Conservation (phyloP, 2,888 invertebrate species). For the Thecocarcelia acutangulata region DNA sequence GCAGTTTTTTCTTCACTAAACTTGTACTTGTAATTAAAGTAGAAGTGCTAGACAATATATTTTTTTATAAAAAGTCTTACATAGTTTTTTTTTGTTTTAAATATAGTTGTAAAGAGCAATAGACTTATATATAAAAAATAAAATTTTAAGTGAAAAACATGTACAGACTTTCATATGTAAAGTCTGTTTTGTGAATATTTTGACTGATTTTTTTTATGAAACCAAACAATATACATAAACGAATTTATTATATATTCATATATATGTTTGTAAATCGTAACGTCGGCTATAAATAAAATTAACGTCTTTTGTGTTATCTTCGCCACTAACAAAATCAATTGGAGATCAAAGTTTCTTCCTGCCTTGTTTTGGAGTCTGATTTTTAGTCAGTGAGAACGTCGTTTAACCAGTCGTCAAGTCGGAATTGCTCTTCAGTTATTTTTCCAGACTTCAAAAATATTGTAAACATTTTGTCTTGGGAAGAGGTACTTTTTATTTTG, state of each 20-base stretch:
- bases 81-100: conserved; percentile 12
- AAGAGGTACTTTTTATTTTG: conserved; percentile 4
- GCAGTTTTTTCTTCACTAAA: conserved; percentile 31
- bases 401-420: conserved; percentile 19
- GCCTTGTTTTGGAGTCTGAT: background rate
- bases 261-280: conserved; percentile 58
- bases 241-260: conserved; percentile 37
- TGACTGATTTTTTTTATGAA: conserved; percentile 5
- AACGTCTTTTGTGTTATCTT: conserved; percentile 44
- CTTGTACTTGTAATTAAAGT: conserved; percentile 2
- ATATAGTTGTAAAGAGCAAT: no score
- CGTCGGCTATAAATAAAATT: conserved; percentile 70
- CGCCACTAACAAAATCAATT: conserved; percentile 38
- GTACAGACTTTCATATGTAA: no score
- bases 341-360: conserved; percentile 18
- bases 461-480: conserved; percentile 33
- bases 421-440: conserved; percentile 9
- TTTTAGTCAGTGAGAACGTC: background rate
- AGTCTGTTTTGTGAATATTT: background rate
- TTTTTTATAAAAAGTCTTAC: conserved; percentile 12
- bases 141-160: background rate
- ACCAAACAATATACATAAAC: no score
- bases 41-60: conserved; percentile 57
- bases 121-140: background rate
- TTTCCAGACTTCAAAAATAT: background rate